Conservation (phyloP, 2,797 vertebrate genomes). For the Micromesistius poutassou region DNA sequence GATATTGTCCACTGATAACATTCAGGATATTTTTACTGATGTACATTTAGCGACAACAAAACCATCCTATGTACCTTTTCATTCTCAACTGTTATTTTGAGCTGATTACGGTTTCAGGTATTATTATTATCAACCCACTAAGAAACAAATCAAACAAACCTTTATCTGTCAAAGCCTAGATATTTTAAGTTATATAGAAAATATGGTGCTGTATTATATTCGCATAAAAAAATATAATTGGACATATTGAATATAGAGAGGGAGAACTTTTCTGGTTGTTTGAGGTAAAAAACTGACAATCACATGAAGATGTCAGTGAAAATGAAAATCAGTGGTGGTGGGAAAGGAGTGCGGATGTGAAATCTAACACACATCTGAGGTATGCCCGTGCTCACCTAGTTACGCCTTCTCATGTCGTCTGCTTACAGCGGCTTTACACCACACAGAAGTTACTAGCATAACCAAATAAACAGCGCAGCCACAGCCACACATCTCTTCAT, state of each 20-base stretch:
- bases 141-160: background rate
- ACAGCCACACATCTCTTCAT: background rate
- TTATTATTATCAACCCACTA: background rate
- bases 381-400: slow-evolving; percentile 27
- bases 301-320: slow-evolving; percentile 10
- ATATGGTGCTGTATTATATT: too few species aligned
- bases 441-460: background rate
- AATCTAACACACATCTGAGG: slow-evolving; percentile 60
- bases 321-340: slow-evolving; percentile 21
- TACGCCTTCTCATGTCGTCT: slow-evolving; percentile 25
- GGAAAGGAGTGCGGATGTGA: slow-evolving; percentile 57
- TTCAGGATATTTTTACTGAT: background rate
- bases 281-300: slow-evolving; percentile 18
- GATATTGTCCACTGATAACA: background rate
- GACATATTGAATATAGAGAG: too few species aligned
- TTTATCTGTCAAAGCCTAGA: too few species aligned
- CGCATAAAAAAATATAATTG: too few species aligned
- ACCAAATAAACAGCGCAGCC: background rate
- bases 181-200: too few species aligned
- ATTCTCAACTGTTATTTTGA: too few species aligned
- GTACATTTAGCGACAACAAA: too few species aligned
- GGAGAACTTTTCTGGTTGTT: background rate
- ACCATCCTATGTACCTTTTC: too few species aligned
- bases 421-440: slow-evolving; percentile 6
- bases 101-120: too few species aligned